These are phyloP conservation scores for Cathartes aura DNA, from an alignment of 2,113 vertebrate genomes.

Conservation along the genomic window DNA sequence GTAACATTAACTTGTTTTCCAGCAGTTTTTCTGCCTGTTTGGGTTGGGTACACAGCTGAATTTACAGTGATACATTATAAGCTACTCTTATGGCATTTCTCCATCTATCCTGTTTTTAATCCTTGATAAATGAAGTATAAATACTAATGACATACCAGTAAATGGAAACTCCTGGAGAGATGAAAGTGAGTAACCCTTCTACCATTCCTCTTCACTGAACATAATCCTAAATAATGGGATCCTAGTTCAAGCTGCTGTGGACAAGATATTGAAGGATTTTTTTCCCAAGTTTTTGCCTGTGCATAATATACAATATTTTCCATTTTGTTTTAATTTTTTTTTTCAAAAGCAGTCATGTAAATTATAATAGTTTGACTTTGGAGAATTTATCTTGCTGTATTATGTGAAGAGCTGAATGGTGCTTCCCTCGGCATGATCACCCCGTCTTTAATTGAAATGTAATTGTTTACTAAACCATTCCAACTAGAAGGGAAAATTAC, in stretches of 20 bases:
- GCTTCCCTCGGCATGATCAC: neutral
- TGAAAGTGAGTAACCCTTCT: slow-evolving; percentile 28
- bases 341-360: neutral
- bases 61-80: neutral
- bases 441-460: slow-evolving; percentile 59
- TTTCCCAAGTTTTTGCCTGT: neutral
- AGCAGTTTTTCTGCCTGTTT: neutral
- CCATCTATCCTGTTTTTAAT: slow-evolving; percentile 32
- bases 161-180: slow-evolving; percentile 42
- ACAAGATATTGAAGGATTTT: neutral
- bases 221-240: slow-evolving; percentile 29
- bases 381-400: neutral
- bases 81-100: neutral
- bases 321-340: neutral
- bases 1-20: neutral
- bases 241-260: slow-evolving; percentile 2
- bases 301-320: neutral
- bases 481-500: slow-evolving; percentile 50
- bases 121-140: slow-evolving; percentile 56
- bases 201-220: slow-evolving; percentile 28
- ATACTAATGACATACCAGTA: slow-evolving; percentile 15
- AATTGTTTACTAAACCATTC: slow-evolving; percentile 67
- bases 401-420: neutral
- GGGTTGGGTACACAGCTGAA: neutral
- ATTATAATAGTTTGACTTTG: slow-evolving; percentile 16